Base-by-base conservation (phyloP, 1,140 invertebrate genomes). In the Monomorium pharaonis region DNA sequence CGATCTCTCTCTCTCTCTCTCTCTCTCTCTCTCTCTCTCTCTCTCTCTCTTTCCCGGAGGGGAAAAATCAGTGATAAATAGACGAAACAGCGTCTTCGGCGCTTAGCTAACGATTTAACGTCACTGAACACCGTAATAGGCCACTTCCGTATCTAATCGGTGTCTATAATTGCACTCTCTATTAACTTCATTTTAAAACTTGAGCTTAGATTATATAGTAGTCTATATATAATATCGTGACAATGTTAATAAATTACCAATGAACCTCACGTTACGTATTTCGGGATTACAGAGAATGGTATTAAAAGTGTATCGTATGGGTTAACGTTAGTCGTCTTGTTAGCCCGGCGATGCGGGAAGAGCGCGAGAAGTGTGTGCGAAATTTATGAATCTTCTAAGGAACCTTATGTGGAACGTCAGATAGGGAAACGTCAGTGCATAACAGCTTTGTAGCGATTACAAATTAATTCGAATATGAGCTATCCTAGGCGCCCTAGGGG, bases 381-480 rank as follows among this genome's bases (percentile, higher is more conserved):
- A 83, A 74, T 33, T 72, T 83, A 83, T 74, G 78, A 83, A 47
- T 83, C 78, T 72, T 72, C 78, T 42, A 74, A 47, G 54, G 67
- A 72, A 33, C 67, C 78, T 83, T 72, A 47, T 30, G 3, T 18
- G 33, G 67, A 56, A 72, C 33, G 54, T 72, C 78, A 58, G 67
- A 56, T 72, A 58, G 51, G 24, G 44, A 24, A 42, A 81, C 54
- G 78, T 81, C 78, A 44, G 37, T 83, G 67, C 37, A 42, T 58
- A 72, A 58, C 51, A 56, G 78, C 78, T 72, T 74, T 83, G 78
- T 72, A 83, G 78, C 78, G 56, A 83, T 83, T 72, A 83, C 78
- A 42, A 83, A 83, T 83, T 83, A 83, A 83, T 83, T 58, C 78
- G 78, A 83, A 83, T 83, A 83, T 83, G 78, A 83, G 78, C 54